Conservation (phyloP, 64 coral and sea anemone species). For the Pocillopora verrucosa region DNA sequence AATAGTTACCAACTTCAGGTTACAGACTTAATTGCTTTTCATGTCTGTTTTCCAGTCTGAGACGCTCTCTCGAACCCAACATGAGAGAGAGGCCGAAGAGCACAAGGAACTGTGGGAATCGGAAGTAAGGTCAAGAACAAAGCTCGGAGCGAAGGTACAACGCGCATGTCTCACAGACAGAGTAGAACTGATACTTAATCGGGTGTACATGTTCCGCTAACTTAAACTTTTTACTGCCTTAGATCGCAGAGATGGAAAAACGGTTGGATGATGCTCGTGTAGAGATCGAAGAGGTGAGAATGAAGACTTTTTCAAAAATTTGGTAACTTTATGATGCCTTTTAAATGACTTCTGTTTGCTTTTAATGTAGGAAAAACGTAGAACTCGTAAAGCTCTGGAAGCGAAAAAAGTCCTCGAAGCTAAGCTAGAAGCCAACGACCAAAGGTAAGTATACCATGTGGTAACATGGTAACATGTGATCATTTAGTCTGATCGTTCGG, state of each 20-base stretch:
- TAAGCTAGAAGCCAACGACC: conserved; percentile 79
- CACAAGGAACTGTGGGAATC: conserved; percentile 96
- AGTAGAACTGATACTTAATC: background rate
- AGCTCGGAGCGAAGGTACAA: conserved; percentile 87
- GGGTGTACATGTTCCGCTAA: background rate
- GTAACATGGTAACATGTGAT: background rate
- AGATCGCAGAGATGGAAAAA: conserved; percentile 59
- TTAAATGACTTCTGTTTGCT: background rate
- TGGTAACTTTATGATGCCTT: no score
- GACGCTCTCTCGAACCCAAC: conserved; percentile 60
- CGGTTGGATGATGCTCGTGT: conserved; percentile 38
- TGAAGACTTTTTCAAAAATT: background rate
- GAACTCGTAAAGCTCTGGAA: conserved; percentile 91
- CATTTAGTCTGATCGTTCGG: background rate
- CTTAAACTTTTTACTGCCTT: background rate
- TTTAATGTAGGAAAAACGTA: conserved; percentile 83
- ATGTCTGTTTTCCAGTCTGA: conserved; percentile 51
- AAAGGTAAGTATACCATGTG: conserved; percentile 39
- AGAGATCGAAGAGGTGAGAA: conserved; percentile 53
- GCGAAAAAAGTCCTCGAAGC: conserved; percentile 87
- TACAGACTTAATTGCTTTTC: no score
- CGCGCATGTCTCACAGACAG: background rate
- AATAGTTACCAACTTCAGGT: background rate
- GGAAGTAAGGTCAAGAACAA: conserved; percentile 82
- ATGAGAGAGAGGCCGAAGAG: conserved; percentile 89